A percentile compares a stretch with the other conserved stretches of the same genome.
These are phyloP conservation scores for Drosophila ambigua DNA, from an alignment of 1,140 invertebrate species.

Conservation along the genomic window DNA sequence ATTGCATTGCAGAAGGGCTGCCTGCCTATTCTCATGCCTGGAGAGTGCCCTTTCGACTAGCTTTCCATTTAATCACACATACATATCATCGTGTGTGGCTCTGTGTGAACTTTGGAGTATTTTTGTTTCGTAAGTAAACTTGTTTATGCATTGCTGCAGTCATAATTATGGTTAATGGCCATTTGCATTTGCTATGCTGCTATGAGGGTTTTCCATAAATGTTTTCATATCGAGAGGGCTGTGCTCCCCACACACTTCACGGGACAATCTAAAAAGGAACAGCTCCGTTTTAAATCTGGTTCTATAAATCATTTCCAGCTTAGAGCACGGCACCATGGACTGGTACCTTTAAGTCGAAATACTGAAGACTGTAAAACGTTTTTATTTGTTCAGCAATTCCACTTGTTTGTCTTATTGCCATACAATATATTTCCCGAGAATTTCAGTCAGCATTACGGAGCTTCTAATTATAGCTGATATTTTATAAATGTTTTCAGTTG, in stretches of 20 bases:
- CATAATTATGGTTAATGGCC: slow-evolving; percentile 81
- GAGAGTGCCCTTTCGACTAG: slow-evolving; percentile 41
- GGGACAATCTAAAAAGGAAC: no score
- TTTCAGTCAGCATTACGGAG: slow-evolving; percentile 29
- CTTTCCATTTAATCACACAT: slow-evolving; percentile 45
- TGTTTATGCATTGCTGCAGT: slow-evolving; percentile 73
- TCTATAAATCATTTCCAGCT: no score
- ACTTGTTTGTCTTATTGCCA: background rate
- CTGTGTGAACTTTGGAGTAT: background rate
- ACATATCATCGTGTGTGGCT: background rate
- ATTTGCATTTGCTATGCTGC: slow-evolving; percentile 12
- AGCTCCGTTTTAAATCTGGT: background rate
- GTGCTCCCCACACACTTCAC: no score
- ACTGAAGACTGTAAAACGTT: no score
- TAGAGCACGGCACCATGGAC: no score
- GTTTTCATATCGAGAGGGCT: no score
- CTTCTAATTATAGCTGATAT: slow-evolving; percentile 31
- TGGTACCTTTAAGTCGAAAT: no score
- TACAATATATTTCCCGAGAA: slow-evolving; percentile 5
- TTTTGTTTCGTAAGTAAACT: slow-evolving; percentile 62
- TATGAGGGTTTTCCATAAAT: no score
- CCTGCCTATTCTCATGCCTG: slow-evolving; percentile 4
- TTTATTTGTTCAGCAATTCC: no score
- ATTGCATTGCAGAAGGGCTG: slow-evolving; percentile 17
- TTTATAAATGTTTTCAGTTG: slow-evolving; percentile 61